phyloP scores from a whole-genome alignment of 2,797 vertebrate genomes.

The Natrix natrix region DNA sequence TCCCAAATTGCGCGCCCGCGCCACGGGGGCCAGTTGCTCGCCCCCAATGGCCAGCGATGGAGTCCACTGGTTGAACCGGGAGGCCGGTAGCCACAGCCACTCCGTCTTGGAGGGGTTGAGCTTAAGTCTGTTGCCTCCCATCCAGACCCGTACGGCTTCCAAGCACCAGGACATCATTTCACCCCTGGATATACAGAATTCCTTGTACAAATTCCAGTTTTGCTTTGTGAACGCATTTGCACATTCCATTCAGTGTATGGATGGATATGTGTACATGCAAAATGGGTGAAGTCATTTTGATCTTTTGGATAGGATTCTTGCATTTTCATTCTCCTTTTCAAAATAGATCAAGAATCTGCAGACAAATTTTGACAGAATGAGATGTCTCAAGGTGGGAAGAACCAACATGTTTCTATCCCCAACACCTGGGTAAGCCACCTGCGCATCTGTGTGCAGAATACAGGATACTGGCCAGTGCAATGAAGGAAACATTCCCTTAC shows the following conservation, averaged over 20 bases:
- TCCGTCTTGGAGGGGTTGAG: too few species aligned
- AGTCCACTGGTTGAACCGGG: too few species aligned
- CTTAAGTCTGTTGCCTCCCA: too few species aligned
- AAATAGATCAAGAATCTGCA: not conserved
- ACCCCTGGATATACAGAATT: not conserved
- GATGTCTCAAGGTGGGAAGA: not conserved
- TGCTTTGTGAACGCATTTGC: not conserved
- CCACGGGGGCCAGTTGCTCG: too few species aligned
- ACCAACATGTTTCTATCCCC: not conserved
- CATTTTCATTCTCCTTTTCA: not conserved
- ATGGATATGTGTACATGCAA: not conserved
- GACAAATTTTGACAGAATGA: not conserved
- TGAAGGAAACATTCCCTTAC: not conserved
- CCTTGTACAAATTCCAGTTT: not conserved
- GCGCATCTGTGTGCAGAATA: not conserved
- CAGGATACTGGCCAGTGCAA: not conserved
- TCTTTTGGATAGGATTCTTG: not conserved
- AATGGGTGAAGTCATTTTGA: not conserved
- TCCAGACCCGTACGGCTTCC: too few species aligned
- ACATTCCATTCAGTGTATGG: not conserved
- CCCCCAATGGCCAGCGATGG: too few species aligned
- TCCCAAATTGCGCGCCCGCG: too few species aligned
- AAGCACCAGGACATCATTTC: too few species aligned
- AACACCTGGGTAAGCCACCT: not conserved
- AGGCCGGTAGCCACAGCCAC: too few species aligned